Conservation (phyloP, 1,140 invertebrate genomes). For the Lasioglossum baleicum region DNA sequence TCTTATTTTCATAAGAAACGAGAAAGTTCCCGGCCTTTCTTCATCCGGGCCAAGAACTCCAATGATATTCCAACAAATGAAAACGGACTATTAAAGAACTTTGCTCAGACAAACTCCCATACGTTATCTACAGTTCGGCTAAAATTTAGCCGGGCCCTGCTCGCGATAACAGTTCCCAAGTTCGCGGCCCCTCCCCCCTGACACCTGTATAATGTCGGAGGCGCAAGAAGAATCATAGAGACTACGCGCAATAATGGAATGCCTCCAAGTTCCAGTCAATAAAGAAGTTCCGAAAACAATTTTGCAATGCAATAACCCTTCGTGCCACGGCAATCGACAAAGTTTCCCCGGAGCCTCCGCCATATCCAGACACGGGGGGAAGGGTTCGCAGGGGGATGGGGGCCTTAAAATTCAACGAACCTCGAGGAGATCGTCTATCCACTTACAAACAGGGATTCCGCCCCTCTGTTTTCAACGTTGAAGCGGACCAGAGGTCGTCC, state of each 20-base stretch:
- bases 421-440: conserved; percentile 35
- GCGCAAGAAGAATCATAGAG: conserved; percentile 36
- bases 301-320: conserved; percentile 64
- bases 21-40: no score
- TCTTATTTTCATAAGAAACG: no score
- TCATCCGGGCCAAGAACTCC: background rate
- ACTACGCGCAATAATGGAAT: conserved; percentile 40
- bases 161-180: background rate
- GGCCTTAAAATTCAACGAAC: conserved; percentile 59
- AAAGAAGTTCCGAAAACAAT: conserved; percentile 47
- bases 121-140: background rate
- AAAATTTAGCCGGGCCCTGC: background rate
- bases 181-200: background rate
- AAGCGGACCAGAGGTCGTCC: no score
- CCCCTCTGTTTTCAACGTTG: background rate
- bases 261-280: conserved; percentile 36
- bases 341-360: conserved; percentile 40
- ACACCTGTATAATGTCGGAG: background rate
- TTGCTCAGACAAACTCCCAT: background rate
- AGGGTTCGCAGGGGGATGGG: no score
- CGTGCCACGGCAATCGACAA: conserved; percentile 34
- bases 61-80: background rate
- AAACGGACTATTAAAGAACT: background rate
- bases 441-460: conserved; percentile 27
- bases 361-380: background rate